Conservation (phyloP, 2,113 vertebrate genomes). For the Psephotus haematonotus region DNA sequence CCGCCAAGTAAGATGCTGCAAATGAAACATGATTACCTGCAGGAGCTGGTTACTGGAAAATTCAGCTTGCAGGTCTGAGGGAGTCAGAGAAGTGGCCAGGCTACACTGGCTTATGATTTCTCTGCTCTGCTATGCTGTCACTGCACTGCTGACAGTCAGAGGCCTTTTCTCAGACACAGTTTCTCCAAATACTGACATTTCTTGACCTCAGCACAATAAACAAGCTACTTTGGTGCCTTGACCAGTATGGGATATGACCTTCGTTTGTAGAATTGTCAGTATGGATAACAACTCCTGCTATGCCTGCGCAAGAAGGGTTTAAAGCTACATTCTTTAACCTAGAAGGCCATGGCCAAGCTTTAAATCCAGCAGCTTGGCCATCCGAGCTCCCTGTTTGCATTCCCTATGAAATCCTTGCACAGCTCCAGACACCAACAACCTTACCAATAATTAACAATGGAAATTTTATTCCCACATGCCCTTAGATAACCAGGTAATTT, state of each 20-base stretch:
- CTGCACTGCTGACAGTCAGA: neutral
- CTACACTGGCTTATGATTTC: neutral
- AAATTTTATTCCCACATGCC: neutral
- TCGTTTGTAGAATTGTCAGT: neutral
- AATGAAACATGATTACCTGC: neutral
- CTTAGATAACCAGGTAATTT: neutral
- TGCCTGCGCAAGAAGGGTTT: neutral
- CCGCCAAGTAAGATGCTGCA: neutral
- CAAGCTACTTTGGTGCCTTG: neutral
- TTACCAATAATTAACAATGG: neutral
- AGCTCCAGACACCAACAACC: neutral
- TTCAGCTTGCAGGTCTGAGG: neutral
- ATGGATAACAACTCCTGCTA: neutral
- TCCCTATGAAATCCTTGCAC: neutral
- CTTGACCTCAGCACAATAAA: neutral
- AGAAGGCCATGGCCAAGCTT: neutral
- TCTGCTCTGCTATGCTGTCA: neutral
- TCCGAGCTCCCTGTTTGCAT: neutral
- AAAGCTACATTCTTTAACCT: neutral
- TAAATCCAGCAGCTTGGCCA: neutral
- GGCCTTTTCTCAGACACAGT: neutral
- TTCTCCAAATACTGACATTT: neutral
- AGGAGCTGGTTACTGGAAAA: neutral
- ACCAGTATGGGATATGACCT: neutral
- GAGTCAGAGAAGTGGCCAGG: neutral